Evolutionary conservation across 2,888 invertebrate genomes (phyloP), one percentile per base, ranked within the genome.

Genomic region (Beris morrisii): DNA sequence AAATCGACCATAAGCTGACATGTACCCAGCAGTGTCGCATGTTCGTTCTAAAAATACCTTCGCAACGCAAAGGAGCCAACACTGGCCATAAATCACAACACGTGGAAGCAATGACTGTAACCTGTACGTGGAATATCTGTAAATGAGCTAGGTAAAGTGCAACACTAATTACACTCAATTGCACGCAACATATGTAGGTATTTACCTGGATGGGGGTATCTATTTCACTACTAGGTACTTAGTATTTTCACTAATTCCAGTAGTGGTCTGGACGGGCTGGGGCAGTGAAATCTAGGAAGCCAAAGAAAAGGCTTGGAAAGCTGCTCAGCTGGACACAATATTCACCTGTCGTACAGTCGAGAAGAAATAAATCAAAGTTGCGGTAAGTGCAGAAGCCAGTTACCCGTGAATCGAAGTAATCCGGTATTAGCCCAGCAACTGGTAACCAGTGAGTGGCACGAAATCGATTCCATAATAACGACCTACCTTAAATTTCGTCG

Each of bases 161-260:
- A 61, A 32, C 52, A 61, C 61, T 61, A 61, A 61, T 61, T 61
- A 61, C 61, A 61, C 61, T 61, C 61, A 61, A 61, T 61, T 61
- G 61, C 61, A 61, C 61, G 61, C 61, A 61, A 61, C 61, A 61
- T 50, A 52, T 43, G 43, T 61, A 61, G 50, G 38, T 61, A 30
- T 52, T 50, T 38, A 61, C 50, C 61, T 50, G 58, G 43, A 7
- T 13, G 5, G n/a, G 30, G 38, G 52, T 61, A 61, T 61, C 61
- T 50, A 61, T 61, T 61, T 52, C 61, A 22, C 12, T 56, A 32
- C 52, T 22, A 22, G 12, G 52, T 50, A 22, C 50, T 22, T 50
- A 46, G 54, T 13, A 56, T n/a, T 43, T 38, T 56, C 15, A n/a
- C 43, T 15, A 9, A 43, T 55, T 11, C 32, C 13, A 38, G 7